Conservation (phyloP, 2,113 vertebrate genomes). For the Hassar affinis region DNA sequence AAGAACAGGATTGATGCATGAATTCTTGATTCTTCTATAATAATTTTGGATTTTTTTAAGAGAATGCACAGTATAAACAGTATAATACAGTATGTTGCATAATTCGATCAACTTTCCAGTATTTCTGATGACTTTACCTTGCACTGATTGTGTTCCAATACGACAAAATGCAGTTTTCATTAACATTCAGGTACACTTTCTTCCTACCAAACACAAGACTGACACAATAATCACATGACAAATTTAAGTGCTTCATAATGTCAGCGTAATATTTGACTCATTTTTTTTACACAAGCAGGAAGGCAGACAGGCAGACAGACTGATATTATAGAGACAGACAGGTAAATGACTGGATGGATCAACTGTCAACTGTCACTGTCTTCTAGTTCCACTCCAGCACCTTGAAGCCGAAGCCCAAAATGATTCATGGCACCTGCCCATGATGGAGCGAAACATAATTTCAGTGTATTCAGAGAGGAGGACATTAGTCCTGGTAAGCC, state of each 20-base stretch:
- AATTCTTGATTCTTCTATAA: too few relatives aligned
- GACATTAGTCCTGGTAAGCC: conserved; percentile 18
- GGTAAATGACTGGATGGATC: conserved; percentile 16
- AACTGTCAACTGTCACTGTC: background rate
- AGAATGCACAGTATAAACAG: background rate
- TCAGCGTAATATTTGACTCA: conserved; percentile 53
- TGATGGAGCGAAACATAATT: background rate
- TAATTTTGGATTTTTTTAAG: too few relatives aligned
- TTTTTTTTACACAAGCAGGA: conserved; percentile 36
- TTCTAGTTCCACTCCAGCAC: background rate
- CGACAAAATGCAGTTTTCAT: background rate
- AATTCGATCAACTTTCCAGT: background rate
- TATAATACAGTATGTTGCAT: conserved; percentile 2
- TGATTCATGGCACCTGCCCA: background rate
- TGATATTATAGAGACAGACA: conserved; percentile 16
- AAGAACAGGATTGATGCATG: background rate
- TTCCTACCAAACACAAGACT: conserved; percentile 20
- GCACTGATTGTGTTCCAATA: background rate
- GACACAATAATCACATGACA: conserved; percentile 50
- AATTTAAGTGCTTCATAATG: conserved; percentile 68
- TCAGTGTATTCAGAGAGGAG: background rate
- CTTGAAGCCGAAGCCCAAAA: background rate
- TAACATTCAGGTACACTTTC: conserved; percentile 16
- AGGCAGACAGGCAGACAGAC: conserved; percentile 62
- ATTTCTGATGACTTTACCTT: background rate